Conservation (phyloP, 2,113 vertebrate species). For the Saguinus midas region DNA sequence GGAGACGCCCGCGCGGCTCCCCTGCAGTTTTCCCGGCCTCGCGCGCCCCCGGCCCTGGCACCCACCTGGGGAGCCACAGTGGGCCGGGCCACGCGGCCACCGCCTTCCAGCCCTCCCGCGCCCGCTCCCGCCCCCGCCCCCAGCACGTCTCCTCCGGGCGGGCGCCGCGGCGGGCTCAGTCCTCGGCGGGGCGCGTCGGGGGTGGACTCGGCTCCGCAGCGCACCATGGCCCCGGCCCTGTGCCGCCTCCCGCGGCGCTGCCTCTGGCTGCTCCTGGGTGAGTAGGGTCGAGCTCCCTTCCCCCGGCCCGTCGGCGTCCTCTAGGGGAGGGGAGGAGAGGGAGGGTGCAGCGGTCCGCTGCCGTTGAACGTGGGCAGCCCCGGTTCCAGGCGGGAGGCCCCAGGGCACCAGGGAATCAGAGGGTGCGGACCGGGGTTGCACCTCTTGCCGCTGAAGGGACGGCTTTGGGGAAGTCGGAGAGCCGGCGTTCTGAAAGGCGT, state of each 20-base stretch:
- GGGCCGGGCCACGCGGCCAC: not conserved
- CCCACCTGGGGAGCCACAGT: not conserved
- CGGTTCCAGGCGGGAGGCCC: not conserved
- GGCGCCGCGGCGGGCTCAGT: not conserved
- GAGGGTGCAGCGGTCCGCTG: not conserved
- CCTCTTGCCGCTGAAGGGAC: not conserved
- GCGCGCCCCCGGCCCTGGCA: not conserved
- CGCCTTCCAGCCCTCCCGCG: not conserved
- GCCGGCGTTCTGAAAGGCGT: not conserved
- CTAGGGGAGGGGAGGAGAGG: not conserved
- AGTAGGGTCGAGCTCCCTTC: conserved; percentile 2
- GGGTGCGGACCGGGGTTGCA: no score
- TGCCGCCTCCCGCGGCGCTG: not conserved
- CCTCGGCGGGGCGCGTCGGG: not conserved
- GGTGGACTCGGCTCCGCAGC: not conserved
- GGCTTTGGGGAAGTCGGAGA: no score
- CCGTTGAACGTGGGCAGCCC: not conserved
- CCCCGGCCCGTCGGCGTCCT: not conserved
- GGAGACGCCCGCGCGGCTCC: not conserved
- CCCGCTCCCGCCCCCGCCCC: not conserved
- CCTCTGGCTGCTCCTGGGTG: conserved; percentile 71
- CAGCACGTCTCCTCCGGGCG: not conserved
- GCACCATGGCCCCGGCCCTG: conserved; percentile 42
- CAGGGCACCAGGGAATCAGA: no score
- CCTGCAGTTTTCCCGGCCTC: not conserved